A percentile compares a stretch with the other conserved stretches of the same genome.
These are phyloP conservation scores for Hippoglossus hippoglossus DNA, from an alignment of 2,797 vertebrate species.

Conservation along the genomic window DNA sequence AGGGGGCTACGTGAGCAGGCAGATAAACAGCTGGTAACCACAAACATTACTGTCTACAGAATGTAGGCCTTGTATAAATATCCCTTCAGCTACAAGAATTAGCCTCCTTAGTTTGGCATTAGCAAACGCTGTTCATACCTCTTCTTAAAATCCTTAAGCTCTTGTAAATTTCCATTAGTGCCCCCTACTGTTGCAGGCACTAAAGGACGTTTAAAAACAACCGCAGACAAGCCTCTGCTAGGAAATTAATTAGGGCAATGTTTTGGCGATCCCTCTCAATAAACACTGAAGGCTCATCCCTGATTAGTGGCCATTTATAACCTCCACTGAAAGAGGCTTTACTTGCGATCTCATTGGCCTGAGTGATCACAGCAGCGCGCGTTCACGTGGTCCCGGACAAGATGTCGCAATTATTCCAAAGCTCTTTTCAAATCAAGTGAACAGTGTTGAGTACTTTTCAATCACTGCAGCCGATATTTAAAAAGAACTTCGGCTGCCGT, in stretches of 20 bases:
- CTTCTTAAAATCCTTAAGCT: constrained; percentile 74
- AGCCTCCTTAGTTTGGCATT: constrained; percentile 73
- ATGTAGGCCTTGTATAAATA: constrained; percentile 75
- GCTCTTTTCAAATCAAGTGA: constrained; percentile 38
- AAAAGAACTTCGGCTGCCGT: not conserved
- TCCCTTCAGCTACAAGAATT: constrained; percentile 68
- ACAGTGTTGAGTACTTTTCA: constrained; percentile 20
- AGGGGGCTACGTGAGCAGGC: constrained; percentile 64
- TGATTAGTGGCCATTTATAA: constrained; percentile 85
- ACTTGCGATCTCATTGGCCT: constrained; percentile 72
- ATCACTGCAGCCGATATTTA: constrained; percentile 21
- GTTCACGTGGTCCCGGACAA: constrained; percentile 47
- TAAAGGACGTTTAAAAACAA: constrained; percentile 69
- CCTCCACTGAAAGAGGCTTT: constrained; percentile 78
- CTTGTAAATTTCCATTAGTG: constrained; percentile 73
- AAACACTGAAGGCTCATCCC: constrained; percentile 81
- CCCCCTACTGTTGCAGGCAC: constrained; percentile 67
- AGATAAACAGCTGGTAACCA: constrained; percentile 50
- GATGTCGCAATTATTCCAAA: constrained; percentile 39
- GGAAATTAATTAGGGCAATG: constrained; percentile 84
- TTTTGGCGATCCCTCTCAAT: constrained; percentile 78
- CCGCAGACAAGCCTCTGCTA: constrained; percentile 57
- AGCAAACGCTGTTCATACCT: constrained; percentile 70
- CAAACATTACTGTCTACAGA: constrained; percentile 58
- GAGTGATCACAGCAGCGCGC: constrained; percentile 58